Evolutionary conservation across 2,113 vertebrate genomes (phyloP), one percentile per base, ranked within the genome.

Genomic region (Coptodon rendalli): DNA sequence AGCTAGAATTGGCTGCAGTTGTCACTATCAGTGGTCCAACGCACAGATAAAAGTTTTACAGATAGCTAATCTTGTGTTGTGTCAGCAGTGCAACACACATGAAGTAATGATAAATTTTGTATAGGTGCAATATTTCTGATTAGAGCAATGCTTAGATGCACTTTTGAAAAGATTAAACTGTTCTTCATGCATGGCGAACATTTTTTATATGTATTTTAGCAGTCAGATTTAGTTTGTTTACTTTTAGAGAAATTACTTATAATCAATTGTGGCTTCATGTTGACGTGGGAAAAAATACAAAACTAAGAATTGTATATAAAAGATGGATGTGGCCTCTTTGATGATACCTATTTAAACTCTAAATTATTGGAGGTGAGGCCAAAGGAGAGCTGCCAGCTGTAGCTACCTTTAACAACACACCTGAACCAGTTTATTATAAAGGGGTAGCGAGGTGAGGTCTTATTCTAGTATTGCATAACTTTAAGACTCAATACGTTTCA

Each of bases 291-390:
- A 73, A 76, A 45, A 76, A 29, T 76, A 27, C 59, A 63, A 63
- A 63, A n/a, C 59, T 7, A 63, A 36, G 31, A 36, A 66, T 31
- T 66, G 61, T 36, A 12, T n/a, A 66, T 66, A 66, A 66, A 66
- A 66, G 61, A 36, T 63, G 59, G 59, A 63, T 7, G 31, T 66
- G 17, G 31, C 61, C 31, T 66, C 31, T 63, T 63, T 63, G 17
- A 63, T 63, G 59, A 63, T 36, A 63, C 59, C 4, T n/a, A 17
- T 12, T 63, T 63, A 12, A n/a, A 38, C 61, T 38, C 2, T 2
- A 38, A 66, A 66, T 66, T 66, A 66, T 36, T 66, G 61, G 61
- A 66, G 31, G 5, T 45, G 22, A 73, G 40, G 68, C 38, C 61
- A 66, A n/a, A 36, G 31, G 31, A 38, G 17, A 38, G 17, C 61